These are phyloP conservation scores for Dreissena rostriformis DNA, from an alignment of 1,140 invertebrate species.

Conservation along the genomic window DNA sequence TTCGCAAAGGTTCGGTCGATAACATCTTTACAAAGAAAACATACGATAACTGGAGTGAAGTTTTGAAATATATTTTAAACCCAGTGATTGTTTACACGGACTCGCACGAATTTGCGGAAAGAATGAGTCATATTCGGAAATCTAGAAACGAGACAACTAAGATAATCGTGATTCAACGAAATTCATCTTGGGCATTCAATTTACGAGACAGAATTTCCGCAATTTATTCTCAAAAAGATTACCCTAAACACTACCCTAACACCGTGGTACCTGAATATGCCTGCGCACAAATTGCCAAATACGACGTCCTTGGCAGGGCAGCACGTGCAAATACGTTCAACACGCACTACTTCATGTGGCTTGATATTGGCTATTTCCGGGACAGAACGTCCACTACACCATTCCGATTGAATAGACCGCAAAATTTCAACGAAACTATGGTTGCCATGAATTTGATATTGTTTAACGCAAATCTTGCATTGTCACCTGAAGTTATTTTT, in stretches of 20 bases:
- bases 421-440: conserved; percentile 45
- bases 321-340: conserved; percentile 43
- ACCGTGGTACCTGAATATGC: conserved; percentile 64
- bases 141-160: conserved; percentile 27
- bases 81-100: conserved; percentile 63
- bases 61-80: conserved; percentile 48
- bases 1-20: conserved; percentile 58
- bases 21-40: conserved; percentile 7
- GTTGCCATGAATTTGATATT: conserved; percentile 53
- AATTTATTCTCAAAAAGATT: conserved; percentile 55
- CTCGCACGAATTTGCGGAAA: conserved; percentile 10
- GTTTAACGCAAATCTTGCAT: background rate
- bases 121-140: conserved; percentile 43
- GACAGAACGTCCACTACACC: background rate
- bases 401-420: conserved; percentile 51
- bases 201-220: conserved; percentile 51
- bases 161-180: conserved; percentile 48
- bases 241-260: conserved; percentile 60
- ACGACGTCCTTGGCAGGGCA: conserved; percentile 46
- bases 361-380: conserved; percentile 63
- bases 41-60: conserved; percentile 52
- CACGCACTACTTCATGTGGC: conserved; percentile 59
- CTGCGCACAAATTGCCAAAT: conserved; percentile 63
- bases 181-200: conserved; percentile 56
- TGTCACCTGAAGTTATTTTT: conserved; percentile 25